Base-by-base conservation (phyloP, 2,113 vertebrate genomes). In the Pedetes capensis region DNA sequence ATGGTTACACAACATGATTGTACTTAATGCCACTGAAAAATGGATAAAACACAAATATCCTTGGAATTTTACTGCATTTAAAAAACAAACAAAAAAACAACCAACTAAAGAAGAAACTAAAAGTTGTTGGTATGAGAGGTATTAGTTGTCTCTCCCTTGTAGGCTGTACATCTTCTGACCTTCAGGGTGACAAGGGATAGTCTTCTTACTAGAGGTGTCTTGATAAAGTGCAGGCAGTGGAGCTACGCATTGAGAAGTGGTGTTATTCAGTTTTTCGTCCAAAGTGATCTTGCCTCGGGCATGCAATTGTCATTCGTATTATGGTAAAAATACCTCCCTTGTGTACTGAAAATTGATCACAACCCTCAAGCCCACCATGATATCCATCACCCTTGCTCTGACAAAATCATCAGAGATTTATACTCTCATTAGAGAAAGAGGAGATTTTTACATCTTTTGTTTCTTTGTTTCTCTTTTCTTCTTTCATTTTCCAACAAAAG, bases 401-500 rank as follows among this genome's bases (percentile, higher is more conserved):
- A 76, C 81, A 89, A 85, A 72, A 75, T 94, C 78, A 39, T 82
- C 68, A n/a, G n/a, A n/a, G n/a, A n/a, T 94, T 59, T 76, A 14
- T 0, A 0, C 37, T 94, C 42, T 22, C 34, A 83, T 95, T 61
- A 87, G 32, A 93, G 69, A 89, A 83, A 94, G 94, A 22, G 59
- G 32, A 13, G 1, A 88, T 81, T 96, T 92, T 89, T 83, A n/a
- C 7, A 1, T 0, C 68, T 91, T 97, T 96, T 96, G 91, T 97
- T 97, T 92, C 92, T 95, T 94, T 87, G 68, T 87, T 74, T 87
- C 68, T 95, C 91, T 90, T 95, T 89, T 96, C 96, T 97, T 97
- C 97, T 98, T 98, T 97, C 97, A 95, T 95, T 97, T 71, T 42
- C 97, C 98, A 97, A 99, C 98, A 99, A 99, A 98, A 98, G 98